A percentile compares a stretch with the other conserved stretches of the same genome.
These are phyloP conservation scores for Penaeus indicus DNA, from an alignment of 1,140 invertebrate genomes.

Conservation along the genomic window DNA sequence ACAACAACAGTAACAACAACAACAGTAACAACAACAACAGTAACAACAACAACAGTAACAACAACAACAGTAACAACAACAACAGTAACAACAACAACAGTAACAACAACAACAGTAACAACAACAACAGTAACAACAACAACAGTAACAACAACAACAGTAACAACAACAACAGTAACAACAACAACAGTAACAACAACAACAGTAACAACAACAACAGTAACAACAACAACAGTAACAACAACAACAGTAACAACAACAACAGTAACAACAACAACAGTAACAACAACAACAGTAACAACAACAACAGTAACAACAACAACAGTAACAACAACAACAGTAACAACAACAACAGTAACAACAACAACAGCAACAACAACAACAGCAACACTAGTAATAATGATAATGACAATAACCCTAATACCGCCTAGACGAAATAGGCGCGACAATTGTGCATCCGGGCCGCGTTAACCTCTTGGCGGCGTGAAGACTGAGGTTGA, in stretches of 20 bases:
- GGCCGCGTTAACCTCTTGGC: no score
- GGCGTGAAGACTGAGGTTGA: no score
- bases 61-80: no score
- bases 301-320: constrained; percentile 14
- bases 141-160: constrained; percentile 14
- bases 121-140: constrained; percentile 14
- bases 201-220: constrained; percentile 7
- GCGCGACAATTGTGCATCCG: constrained; percentile 11
- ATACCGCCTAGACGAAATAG: neutral
- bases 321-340: constrained; percentile 6
- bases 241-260: constrained; percentile 14
- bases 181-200: constrained; percentile 13
- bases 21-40: no score
- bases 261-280: constrained; percentile 13
- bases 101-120: constrained; percentile 5
- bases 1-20: no score
- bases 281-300: constrained; percentile 14
- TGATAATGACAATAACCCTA: constrained; percentile 12
- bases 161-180: constrained; percentile 14
- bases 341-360: constrained; percentile 14
- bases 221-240: constrained; percentile 14
- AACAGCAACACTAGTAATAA: constrained; percentile 7
- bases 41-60: no score
- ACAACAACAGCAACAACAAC: constrained; percentile 13
- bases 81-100: neutral